A percentile compares a stretch with the other conserved stretches of the same genome.
Evolutionary conservation across 2,113 vertebrate species (phyloP).

Genomic region (Aythya baeri): DNA sequence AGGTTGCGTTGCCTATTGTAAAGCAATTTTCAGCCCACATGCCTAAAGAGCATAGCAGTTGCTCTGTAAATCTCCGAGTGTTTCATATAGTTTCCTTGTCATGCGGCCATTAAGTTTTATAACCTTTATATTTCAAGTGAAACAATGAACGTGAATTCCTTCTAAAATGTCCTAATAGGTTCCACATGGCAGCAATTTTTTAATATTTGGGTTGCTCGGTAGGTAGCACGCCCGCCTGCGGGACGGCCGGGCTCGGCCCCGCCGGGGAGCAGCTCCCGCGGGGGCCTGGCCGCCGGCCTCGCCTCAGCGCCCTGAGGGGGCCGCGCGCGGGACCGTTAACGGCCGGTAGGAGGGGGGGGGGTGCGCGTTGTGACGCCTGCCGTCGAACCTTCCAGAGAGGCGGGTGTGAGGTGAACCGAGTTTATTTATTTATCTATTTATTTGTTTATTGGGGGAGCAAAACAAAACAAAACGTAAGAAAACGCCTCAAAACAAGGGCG

Average conservation of each 20-base stretch:
- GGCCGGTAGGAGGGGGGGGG: too few species aligned
- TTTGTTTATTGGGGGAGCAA: too few species aligned
- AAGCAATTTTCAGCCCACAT: conserved; percentile 36
- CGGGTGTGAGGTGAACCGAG: too few species aligned
- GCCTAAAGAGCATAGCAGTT: not conserved
- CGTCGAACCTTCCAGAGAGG: too few species aligned
- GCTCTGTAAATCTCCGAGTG: conserved; percentile 69
- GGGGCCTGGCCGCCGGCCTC: too few species aligned
- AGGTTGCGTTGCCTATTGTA: not conserved
- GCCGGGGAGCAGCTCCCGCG: not conserved
- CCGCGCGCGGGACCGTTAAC: too few species aligned
- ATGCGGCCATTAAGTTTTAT: conserved; percentile 35
- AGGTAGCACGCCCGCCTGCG: not conserved
- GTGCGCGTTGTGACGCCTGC: too few species aligned
- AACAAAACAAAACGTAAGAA: too few species aligned
- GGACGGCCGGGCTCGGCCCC: not conserved
- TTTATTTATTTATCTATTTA: too few species aligned
- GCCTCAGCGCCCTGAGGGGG: too few species aligned
- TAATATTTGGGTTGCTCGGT: not conserved
- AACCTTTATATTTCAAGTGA: conserved; percentile 22
- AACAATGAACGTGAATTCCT: conserved; percentile 3
- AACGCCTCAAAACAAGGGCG: too few species aligned
- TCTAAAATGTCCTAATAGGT: not conserved
- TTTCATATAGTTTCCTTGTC: conserved; percentile 69
- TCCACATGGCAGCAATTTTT: not conserved